phyloP scores from a whole-genome alignment of 2,113 vertebrate genomes.

The Amphiprion ocellaris region DNA sequence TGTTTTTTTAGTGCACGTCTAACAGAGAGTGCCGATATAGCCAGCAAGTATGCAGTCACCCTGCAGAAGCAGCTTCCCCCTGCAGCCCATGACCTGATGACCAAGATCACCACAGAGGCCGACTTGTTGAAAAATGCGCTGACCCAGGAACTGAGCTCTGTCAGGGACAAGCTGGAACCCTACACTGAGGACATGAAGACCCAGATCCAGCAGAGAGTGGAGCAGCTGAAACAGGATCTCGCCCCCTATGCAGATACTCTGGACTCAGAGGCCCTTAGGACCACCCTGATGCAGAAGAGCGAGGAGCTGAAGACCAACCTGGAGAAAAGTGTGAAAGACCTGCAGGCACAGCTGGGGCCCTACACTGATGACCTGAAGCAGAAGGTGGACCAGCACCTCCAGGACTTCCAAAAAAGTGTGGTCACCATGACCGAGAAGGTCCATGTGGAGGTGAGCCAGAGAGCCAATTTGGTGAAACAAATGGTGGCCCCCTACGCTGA shows the following conservation, averaged over 20 bases:
- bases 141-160: slow-evolving; percentile 71
- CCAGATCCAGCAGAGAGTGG: slow-evolving; percentile 86
- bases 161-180: slow-evolving; percentile 75
- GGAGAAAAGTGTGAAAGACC: slow-evolving; percentile 75
- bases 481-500: slow-evolving; percentile 79
- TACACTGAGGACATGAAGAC: slow-evolving; percentile 85
- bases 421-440: slow-evolving; percentile 78
- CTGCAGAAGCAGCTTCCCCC: slow-evolving; percentile 73
- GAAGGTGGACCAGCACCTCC: slow-evolving; percentile 75
- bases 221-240: slow-evolving; percentile 74
- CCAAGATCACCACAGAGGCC: slow-evolving; percentile 72
- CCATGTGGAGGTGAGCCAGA: slow-evolving; percentile 72
- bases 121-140: slow-evolving; percentile 76
- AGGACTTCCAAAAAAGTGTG: slow-evolving; percentile 79
- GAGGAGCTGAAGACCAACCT: slow-evolving; percentile 75
- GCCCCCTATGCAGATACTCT: slow-evolving; percentile 68
- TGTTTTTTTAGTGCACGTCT: slow-evolving; percentile 57
- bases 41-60: slow-evolving; percentile 72
- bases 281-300: slow-evolving; percentile 69
- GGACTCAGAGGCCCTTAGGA: slow-evolving; percentile 69
- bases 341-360: slow-evolving; percentile 77
- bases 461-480: slow-evolving; percentile 71
- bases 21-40: slow-evolving; percentile 64
- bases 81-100: slow-evolving; percentile 68
- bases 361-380: slow-evolving; percentile 73